Conservation (phyloP, 2,888 invertebrate species). For the Tortricodes alternella region DNA sequence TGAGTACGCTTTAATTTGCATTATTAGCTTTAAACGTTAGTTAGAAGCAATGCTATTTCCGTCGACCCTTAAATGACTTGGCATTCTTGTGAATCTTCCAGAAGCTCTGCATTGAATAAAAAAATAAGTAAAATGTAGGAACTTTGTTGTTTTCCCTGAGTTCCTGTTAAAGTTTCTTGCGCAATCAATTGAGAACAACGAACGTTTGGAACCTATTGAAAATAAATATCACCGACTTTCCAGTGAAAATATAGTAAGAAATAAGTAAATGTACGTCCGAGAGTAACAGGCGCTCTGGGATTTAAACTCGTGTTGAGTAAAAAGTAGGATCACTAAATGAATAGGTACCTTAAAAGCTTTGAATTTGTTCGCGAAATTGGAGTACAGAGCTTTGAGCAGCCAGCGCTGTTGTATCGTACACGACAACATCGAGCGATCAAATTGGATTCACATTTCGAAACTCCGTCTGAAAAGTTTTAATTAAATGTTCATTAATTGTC, state of each 20-base stretch:
- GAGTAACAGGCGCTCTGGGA: conserved; percentile 3
- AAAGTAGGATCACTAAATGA: conserved; percentile 21
- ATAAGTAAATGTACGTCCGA: conserved; percentile 14
- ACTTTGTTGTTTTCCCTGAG: background rate
- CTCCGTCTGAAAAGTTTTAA: background rate
- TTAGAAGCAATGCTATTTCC: conserved; percentile 16
- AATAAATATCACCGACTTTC: conserved; percentile 4
- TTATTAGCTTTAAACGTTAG: conserved; percentile 24
- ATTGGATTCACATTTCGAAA: background rate
- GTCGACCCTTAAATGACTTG: background rate
- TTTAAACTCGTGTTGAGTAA: conserved; percentile 18
- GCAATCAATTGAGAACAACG: background rate
- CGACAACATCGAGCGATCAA: background rate
- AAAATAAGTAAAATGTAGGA: background rate
- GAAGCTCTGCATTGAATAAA: background rate
- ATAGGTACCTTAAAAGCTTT: conserved; percentile 23
- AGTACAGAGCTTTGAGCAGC: conserved; percentile 10
- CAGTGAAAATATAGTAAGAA: conserved; percentile 5
- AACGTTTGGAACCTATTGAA: background rate
- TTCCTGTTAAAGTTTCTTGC: background rate
- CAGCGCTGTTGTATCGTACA: background rate
- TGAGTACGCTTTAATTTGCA: conserved; percentile 28
- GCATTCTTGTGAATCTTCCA: background rate
- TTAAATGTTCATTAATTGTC: background rate
- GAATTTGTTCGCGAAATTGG: conserved; percentile 19